Evolutionary conservation across 2,113 vertebrate genomes (phyloP).

Genomic region (Carassius gibelio): DNA sequence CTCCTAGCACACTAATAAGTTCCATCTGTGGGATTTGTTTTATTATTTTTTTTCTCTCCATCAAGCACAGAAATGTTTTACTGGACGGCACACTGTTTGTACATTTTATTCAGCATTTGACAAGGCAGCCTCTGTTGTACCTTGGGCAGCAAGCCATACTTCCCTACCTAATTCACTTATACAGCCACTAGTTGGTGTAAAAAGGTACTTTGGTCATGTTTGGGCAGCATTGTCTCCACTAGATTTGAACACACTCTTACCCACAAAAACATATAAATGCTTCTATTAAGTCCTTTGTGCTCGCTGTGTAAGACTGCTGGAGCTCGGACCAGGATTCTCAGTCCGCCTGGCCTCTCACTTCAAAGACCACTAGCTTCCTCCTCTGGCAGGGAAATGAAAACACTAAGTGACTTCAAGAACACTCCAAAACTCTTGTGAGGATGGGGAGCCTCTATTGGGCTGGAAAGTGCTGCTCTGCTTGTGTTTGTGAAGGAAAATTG

Average conservation of each 20-base stretch:
- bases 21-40: constrained; percentile 77
- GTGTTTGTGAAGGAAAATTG: constrained; percentile 44
- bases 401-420: constrained; percentile 37
- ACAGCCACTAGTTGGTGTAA: constrained; percentile 53
- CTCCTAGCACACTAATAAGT: constrained; percentile 81
- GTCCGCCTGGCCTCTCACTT: constrained; percentile 44
- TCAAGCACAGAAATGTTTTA: constrained; percentile 80
- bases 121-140: constrained; percentile 87
- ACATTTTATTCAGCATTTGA: constrained; percentile 86
- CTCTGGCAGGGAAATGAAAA: constrained; percentile 33
- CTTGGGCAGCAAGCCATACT: constrained; percentile 81
- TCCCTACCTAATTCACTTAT: constrained; percentile 60
- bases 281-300: constrained; percentile 45
- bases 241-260: constrained; percentile 40
- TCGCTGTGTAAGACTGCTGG: constrained; percentile 25
- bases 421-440: constrained; percentile 34
- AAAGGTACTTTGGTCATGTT: constrained; percentile 53
- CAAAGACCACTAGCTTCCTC: constrained; percentile 32
- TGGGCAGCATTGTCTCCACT: constrained; percentile 50
- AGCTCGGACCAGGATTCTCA: constrained; percentile 28
- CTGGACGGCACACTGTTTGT: constrained; percentile 81
- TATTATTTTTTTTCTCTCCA: constrained; percentile 51
- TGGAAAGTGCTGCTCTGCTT: constrained; percentile 38
- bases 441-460: constrained; percentile 13
- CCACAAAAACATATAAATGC: constrained; percentile 31